Evolutionary conservation across 1,140 invertebrate genomes (phyloP), one percentile per base, ranked within the genome.

Genomic region (Eubasilissa regina): DNA sequence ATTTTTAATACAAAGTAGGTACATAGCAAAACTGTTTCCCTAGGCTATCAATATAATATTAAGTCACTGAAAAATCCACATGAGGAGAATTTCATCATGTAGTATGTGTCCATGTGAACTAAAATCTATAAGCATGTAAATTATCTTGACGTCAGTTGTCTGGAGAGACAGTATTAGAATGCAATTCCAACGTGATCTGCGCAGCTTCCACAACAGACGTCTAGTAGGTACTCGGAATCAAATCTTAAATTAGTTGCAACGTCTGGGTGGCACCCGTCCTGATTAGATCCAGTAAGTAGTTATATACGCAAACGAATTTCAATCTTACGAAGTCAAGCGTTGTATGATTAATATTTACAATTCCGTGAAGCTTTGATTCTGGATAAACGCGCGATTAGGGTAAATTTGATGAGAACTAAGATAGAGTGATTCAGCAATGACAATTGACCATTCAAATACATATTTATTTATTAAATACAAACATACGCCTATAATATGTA

Each of bases 221-320:
- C 62, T 66, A 19, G 7, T 17, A 56, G 51, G 13, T 55, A 12
- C 60, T 21, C 12, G 35, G 62, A 43, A n/a, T 66, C 62, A 66
- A 1, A 35, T 66, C 62, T 44, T 43, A 66, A 66, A 66, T 66
- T 66, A 56, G 53, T n/a, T 35, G 25, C 25, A n/a, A 56, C 3
- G 62, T 10, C 43, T 10, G 25, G 0, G 15, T 15, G 62, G 13
- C 55, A 3, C 55, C 17, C 12, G 17, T 58, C 55, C 17, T 15
- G 55, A 58, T 58, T 58, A 21, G 15, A 58, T 58, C 55, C 17
- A 58, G 12, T 58, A 58, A 58, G 12, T 58, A 58, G 11, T 58
- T 58, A 58, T 10, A 21, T 21, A 7, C 21, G 55, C 55, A 21
- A 21, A 21, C 55, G 55, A 58, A 58, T 58, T 21, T 58, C 15